Evolutionary conservation across 2,888 invertebrate species (phyloP).

Genomic region (Pilophorus perplexus): DNA sequence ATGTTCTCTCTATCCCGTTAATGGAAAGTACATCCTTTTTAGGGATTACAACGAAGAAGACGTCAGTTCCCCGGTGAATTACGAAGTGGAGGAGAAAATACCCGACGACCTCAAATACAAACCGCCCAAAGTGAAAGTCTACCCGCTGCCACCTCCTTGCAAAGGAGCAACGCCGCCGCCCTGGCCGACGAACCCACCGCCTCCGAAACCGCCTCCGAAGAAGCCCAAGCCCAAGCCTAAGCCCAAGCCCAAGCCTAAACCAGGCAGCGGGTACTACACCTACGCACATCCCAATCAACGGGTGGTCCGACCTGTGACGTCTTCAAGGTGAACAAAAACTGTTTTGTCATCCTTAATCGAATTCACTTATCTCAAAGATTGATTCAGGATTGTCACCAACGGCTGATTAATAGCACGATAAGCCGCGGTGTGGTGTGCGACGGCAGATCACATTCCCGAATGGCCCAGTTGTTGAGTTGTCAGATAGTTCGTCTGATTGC

Average conservation of each 20-base stretch:
- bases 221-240: slow-evolving; percentile 1
- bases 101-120: slow-evolving; percentile 40
- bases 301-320: neutral
- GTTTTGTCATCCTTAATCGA: no score
- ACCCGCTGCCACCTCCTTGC: slow-evolving; percentile 43
- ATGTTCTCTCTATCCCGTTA: no score
- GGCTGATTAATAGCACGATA: no score
- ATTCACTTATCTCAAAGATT: no score
- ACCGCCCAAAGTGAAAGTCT: slow-evolving; percentile 41
- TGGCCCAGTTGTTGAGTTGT: no score
- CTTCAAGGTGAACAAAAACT: neutral
- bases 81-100: slow-evolving; percentile 44
- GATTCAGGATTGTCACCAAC: no score
- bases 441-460: no score
- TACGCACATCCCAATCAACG: neutral
- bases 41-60: slow-evolving; percentile 35
- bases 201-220: slow-evolving; percentile 29
- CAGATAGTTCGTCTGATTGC: no score
- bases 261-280: neutral
- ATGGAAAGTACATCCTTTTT: no score
- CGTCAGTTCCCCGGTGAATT: slow-evolving; percentile 11
- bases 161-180: slow-evolving; percentile 36
- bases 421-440: no score
- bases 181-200: slow-evolving; percentile 33
- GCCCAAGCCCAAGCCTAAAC: neutral